Conservation (phyloP, 2,888 invertebrate species). For the Drosophila algonquin region DNA sequence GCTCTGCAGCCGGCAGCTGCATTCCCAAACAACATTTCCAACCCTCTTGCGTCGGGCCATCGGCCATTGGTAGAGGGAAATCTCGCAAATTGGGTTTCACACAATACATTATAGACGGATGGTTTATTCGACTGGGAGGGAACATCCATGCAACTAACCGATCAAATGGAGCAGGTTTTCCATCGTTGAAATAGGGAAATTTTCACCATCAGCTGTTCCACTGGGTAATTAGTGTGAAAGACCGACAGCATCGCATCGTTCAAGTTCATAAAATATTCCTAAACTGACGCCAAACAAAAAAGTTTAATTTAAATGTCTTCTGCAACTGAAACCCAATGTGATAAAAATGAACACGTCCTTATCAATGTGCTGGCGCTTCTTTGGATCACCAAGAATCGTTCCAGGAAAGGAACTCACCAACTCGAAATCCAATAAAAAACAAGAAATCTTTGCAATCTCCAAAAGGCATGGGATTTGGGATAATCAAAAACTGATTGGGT, state of each 20-base stretch:
- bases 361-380: no score
- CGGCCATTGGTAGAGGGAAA: neutral
- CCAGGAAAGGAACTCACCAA: neutral
- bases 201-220: neutral
- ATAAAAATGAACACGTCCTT: no score
- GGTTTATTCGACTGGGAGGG: neutral
- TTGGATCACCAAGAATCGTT: neutral
- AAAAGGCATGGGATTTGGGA: neutral
- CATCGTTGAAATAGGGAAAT: neutral
- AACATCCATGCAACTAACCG: neutral
- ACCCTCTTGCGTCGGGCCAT: neutral
- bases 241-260: no score
- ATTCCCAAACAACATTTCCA: neutral
- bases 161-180: neutral
- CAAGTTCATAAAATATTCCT: no score
- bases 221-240: neutral
- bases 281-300: no score
- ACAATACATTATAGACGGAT: neutral
- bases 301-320: no score
- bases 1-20: neutral
- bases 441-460: neutral
- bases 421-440: neutral
- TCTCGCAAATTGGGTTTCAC: neutral
- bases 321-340: no score
- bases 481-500: neutral